Evolutionary conservation across 2,888 invertebrate genomes (phyloP).

Genomic region (Apotomis betuletana): DNA sequence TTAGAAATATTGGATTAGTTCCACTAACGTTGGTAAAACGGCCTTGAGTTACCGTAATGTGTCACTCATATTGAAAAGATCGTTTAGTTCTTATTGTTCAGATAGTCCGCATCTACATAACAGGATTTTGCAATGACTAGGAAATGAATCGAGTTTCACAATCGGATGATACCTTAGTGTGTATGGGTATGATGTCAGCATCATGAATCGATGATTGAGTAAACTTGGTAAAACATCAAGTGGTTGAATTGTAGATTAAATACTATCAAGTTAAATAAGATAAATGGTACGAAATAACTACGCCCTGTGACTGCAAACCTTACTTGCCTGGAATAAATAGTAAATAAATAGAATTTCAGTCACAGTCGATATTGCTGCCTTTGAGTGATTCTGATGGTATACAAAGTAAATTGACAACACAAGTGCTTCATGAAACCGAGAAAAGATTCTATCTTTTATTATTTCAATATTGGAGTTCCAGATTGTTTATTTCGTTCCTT

Average conservation of each 20-base stretch:
- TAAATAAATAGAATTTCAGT: neutral
- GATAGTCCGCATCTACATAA: conserved; percentile 6
- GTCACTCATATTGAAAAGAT: conserved; percentile 21
- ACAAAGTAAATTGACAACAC: neutral
- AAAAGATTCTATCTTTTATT: no score
- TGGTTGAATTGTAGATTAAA: conserved; percentile 9
- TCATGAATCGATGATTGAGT: conserved; percentile 9
- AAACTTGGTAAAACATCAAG: conserved; percentile 8
- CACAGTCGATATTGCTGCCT: neutral
- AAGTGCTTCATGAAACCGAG: neutral
- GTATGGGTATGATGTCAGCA: conserved; percentile 4
- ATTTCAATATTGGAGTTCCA: neutral
- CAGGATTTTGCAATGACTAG: conserved; percentile 22
- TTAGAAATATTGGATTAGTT: conserved; percentile 14
- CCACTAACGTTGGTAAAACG: conserved; percentile 11
- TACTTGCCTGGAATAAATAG: neutral
- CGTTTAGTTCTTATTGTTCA: conserved; percentile 28
- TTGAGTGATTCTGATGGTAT: neutral
- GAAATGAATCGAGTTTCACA: conserved; percentile 7
- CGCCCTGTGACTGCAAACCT: neutral
- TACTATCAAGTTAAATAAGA: conserved; percentile 4
- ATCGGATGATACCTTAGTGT: neutral
- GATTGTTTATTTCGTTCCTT: no score
- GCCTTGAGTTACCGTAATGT: conserved; percentile 26
- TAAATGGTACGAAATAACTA: neutral